A percentile compares a stretch with the other conserved stretches of the same genome.
Conservation (phyloP, 1,140 invertebrate genomes). For the Hypothenemus hampei region DNA sequence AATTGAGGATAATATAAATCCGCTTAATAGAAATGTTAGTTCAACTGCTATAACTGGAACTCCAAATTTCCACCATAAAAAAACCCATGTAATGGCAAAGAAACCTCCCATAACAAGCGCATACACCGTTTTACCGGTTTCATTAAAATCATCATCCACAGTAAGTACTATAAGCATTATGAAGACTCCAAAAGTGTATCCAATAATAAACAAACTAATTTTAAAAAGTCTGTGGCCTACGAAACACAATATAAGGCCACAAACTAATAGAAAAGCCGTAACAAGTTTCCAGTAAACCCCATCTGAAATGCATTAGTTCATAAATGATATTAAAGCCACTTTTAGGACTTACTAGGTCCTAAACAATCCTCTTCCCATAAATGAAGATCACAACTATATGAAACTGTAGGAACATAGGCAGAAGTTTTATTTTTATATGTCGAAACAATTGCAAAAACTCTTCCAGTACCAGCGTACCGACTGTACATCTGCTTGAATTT, state of each 20-base stretch:
- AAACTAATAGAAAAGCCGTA: conserved; percentile 51
- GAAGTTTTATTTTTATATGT: conserved; percentile 49
- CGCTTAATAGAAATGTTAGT: conserved; percentile 51
- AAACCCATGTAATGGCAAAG: conserved; percentile 52
- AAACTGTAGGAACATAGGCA: conserved; percentile 61
- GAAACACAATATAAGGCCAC: conserved; percentile 56
- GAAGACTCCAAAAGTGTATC: conserved; percentile 48
- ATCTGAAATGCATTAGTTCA: conserved; percentile 44
- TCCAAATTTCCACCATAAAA: conserved; percentile 54
- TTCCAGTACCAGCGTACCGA: conserved; percentile 59
- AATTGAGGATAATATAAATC: conserved; percentile 52
- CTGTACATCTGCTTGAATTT: conserved; percentile 45
- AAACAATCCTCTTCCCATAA: conserved; percentile 46
- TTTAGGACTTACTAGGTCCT: conserved; percentile 44
- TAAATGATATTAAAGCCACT: neutral
- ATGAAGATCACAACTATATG: conserved; percentile 58
- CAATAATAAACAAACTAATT: conserved; percentile 54
- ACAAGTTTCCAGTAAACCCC: conserved; percentile 46
- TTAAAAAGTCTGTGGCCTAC: conserved; percentile 61
- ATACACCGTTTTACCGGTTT: neutral
- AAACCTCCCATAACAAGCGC: conserved; percentile 29
- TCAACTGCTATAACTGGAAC: conserved; percentile 54
- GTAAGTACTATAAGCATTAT: conserved; percentile 50
- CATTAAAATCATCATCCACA: conserved; percentile 16
- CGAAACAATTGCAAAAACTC: conserved; percentile 58